A percentile compares a stretch with the other conserved stretches of the same genome.
Conservation (phyloP, 2,888 invertebrate genomes). For the Azorinus chamasolen region DNA sequence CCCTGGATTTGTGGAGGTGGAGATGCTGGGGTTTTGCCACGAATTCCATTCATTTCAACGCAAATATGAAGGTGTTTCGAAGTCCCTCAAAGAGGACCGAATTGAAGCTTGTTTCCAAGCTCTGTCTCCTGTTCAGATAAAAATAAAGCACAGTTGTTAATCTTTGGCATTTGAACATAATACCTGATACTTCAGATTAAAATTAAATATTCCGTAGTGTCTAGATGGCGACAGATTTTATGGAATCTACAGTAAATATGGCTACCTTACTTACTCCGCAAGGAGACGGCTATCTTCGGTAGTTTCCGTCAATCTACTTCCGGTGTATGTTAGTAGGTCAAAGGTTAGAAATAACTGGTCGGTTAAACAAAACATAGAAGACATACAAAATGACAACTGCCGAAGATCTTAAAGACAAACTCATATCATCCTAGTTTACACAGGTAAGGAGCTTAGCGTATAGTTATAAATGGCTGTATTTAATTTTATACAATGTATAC, state of each 20-base stretch:
- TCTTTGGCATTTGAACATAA: too few species aligned
- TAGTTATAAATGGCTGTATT: too few species aligned
- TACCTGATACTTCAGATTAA: too few species aligned
- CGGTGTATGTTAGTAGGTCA: slow-evolving; percentile 73
- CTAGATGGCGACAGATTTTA: slow-evolving; percentile 78
- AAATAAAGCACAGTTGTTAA: slow-evolving; percentile 59
- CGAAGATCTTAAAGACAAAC: too few species aligned
- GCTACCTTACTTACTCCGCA: slow-evolving; percentile 82
- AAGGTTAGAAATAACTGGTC: slow-evolving; percentile 20
- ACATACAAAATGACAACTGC: too few species aligned
- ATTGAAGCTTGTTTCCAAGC: slow-evolving; percentile 83
- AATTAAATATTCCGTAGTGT: slow-evolving; percentile 9
- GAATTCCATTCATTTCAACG: slow-evolving; percentile 82
- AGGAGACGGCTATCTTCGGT: slow-evolving; percentile 82
- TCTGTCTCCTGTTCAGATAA: slow-evolving; percentile 80
- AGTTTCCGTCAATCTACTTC: slow-evolving; percentile 73
- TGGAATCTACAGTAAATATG: slow-evolving; percentile 73
- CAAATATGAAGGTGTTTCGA: slow-evolving; percentile 71
- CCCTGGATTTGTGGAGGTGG: slow-evolving; percentile 77
- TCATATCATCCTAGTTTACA: too few species aligned
- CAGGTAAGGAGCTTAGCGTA: too few species aligned
- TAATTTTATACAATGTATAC: too few species aligned
- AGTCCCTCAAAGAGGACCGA: slow-evolving; percentile 81
- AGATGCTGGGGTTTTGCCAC: slow-evolving; percentile 80
- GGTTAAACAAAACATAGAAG: too few species aligned